Percentiles rank a stretch among this genome's conserved stretches.
These are phyloP conservation scores for Magallana nippona DNA, from an alignment of 2,888 invertebrate genomes.

Conservation along the genomic window DNA sequence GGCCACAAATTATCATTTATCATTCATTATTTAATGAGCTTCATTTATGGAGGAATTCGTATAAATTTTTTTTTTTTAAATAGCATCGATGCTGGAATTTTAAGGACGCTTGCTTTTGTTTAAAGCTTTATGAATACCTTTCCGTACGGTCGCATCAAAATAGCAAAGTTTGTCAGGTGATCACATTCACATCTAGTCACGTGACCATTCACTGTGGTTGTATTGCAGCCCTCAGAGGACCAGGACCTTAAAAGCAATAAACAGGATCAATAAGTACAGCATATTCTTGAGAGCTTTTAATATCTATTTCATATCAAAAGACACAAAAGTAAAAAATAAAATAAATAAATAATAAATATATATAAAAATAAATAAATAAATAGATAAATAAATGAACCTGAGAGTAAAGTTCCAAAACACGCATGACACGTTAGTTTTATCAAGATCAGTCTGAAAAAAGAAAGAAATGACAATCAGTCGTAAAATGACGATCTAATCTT, in stretches of 20 bases:
- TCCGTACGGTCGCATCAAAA: constrained; percentile 27
- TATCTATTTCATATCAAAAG: too few relatives aligned
- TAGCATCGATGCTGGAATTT: background rate
- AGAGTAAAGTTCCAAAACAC: constrained; percentile 20
- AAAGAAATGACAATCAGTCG: background rate
- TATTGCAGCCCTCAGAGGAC: constrained; percentile 36
- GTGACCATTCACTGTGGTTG: background rate
- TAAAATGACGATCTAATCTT: too few relatives aligned
- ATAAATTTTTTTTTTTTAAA: too few relatives aligned
- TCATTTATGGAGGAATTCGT: too few relatives aligned
- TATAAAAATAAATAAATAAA: background rate
- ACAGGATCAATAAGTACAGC: too few relatives aligned
- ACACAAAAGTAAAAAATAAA: background rate
- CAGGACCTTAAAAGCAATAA: background rate
- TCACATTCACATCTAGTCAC: constrained; percentile 38
- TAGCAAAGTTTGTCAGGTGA: constrained; percentile 36
- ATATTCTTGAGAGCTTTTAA: too few relatives aligned
- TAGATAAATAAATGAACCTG: background rate
- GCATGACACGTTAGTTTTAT: background rate
- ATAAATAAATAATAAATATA: background rate
- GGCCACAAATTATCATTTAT: background rate
- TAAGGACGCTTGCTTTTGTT: background rate
- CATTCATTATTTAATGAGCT: too few relatives aligned
- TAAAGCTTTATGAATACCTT: background rate
- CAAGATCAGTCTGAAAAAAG: background rate